These are phyloP conservation scores for Gallirallus australis DNA, from an alignment of 2,797 vertebrate species.

Conservation along the genomic window DNA sequence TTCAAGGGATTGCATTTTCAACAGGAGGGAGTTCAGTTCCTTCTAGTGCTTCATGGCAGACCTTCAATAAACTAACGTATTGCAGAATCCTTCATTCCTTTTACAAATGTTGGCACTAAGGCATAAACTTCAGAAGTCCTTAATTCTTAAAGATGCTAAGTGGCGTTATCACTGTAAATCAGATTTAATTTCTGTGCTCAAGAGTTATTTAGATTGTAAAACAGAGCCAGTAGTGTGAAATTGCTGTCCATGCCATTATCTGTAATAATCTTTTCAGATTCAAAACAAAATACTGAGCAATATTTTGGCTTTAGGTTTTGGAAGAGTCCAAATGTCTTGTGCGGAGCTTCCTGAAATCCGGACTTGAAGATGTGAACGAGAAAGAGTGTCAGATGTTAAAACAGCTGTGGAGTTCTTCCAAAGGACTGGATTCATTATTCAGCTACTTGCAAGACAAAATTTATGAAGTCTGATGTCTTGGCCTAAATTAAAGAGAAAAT, in stretches of 20 bases:
- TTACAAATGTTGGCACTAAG: neutral
- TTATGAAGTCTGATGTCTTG: constrained; percentile 86
- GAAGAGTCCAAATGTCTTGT: constrained; percentile 96
- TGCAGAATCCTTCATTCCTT: neutral
- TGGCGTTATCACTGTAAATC: neutral
- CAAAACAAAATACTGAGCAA: neutral
- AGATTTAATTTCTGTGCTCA: neutral
- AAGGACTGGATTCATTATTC: constrained; percentile 95
- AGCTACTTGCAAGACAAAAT: constrained; percentile 94
- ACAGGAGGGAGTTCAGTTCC: neutral
- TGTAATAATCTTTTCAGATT: neutral
- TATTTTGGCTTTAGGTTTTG: constrained; percentile 84
- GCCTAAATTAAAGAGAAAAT: neutral
- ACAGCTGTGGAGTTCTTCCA: constrained; percentile 96
- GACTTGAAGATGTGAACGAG: constrained; percentile 94
- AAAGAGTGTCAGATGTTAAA: constrained; percentile 96
- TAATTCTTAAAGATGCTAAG: neutral
- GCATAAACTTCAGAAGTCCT: neutral
- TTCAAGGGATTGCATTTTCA: neutral
- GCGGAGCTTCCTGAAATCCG: constrained; percentile 90
- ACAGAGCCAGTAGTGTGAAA: neutral
- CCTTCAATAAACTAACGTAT: neutral
- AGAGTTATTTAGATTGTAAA: neutral
- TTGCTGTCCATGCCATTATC: neutral
- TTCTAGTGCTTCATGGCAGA: neutral